Evolutionary conservation across 2,888 invertebrate species (phyloP), one percentile per base, ranked within the genome.

Genomic region (Lathronympha strigana): DNA sequence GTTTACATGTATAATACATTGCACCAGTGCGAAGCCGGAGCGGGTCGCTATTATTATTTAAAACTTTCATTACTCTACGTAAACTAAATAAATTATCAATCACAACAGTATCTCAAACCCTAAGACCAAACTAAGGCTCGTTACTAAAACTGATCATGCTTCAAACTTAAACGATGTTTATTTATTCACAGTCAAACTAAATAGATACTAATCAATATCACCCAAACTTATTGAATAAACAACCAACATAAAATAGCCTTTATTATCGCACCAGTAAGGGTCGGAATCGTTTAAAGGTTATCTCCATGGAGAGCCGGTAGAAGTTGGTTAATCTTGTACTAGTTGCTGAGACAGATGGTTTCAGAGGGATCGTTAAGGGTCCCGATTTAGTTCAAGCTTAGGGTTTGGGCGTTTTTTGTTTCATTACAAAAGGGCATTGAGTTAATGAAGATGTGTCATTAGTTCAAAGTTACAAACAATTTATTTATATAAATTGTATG

Each of bases 311-410:
- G 63, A 51, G 25, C 33, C 36, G 21, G 15, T 8, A 36, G 33
- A 64, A 60, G 19, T 64, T 64, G 19, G 58, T 15, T 64, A 64
- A 64, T 64, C 64, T 64, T 60, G 51, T 17, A 60, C 58, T 74
- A 71, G 67, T 68, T 62, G 55, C 68, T 60, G 68, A 73, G 74
- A 77, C 69, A 69, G 75, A 77, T 76, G 74, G 76, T 69, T 69
- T 72, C 77, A 61, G 28, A 66, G 77, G 76, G 76, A 76, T 72
- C 75, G 72, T 77, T 77, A 73, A 50, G 53, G 66, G 53, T 70
- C 66, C 68, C 68, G 67, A 68, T 70, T 71, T 68, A 66, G 62
- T 57, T 67, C 23, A 31, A 53, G 33, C 50, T 45, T 11, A 19
- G 49, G 64, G 25, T 51, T 57, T 19, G 49, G 19, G 49, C 19